phyloP scores from a whole-genome alignment of 2,797 vertebrate genomes.

The Lerista edwardsae region DNA sequence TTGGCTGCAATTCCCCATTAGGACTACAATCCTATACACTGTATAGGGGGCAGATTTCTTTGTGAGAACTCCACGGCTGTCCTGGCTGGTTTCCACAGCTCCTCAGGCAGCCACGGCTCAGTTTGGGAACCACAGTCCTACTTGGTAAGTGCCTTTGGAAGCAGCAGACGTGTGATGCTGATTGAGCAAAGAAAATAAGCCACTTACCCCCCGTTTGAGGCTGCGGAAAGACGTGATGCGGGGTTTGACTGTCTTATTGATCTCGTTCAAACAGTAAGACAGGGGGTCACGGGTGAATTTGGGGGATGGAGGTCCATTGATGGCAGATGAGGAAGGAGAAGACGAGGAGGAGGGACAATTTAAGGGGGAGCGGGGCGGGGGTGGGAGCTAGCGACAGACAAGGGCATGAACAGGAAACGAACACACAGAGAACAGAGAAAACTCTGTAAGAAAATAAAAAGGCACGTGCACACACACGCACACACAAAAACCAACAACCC shows the following conservation, averaged over 20 bases:
- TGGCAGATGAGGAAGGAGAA: constrained; percentile 72
- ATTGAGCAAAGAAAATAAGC: constrained; percentile 15
- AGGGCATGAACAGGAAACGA: constrained; percentile 53
- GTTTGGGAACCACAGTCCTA: no score
- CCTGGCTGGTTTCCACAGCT: no score
- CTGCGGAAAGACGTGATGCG: constrained; percentile 93
- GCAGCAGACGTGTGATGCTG: neutral
- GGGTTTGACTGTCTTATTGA: constrained; percentile 97
- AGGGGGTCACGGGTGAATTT: constrained; percentile 91
- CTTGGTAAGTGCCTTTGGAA: neutral
- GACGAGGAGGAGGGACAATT: constrained; percentile 58
- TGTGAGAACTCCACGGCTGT: no score
- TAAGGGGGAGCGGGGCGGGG: constrained; percentile 79
- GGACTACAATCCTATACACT: no score
- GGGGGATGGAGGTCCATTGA: constrained; percentile 93
- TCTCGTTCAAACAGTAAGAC: constrained; percentile 95
- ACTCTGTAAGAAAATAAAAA: constrained; percentile 32
- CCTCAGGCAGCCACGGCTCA: no score
- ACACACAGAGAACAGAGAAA: constrained; percentile 34
- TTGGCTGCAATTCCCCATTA: no score
- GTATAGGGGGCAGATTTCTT: no score
- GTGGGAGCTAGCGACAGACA: constrained; percentile 74
- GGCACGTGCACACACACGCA: neutral
- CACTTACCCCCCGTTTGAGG: constrained; percentile 91
- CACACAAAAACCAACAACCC: neutral